Percentiles rank a stretch among this genome's conserved stretches.
Conservation (phyloP, 1,140 invertebrate genomes). For the Philopotamus ludificatus region DNA sequence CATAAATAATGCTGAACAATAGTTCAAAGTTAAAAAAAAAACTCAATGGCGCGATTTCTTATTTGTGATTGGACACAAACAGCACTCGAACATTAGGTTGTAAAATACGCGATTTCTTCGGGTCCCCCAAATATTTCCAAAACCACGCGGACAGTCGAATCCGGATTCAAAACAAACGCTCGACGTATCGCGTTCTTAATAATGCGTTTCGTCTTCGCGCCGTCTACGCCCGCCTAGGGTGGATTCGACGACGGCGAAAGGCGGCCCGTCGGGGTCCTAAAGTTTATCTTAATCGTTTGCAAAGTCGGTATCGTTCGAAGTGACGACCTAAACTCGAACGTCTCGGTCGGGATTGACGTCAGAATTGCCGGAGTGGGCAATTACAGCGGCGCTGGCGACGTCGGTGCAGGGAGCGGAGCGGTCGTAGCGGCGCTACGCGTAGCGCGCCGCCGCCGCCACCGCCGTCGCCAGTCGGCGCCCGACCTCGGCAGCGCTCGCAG, state of each 20-base stretch:
- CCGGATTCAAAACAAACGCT: not conserved
- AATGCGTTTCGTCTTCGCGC: not conserved
- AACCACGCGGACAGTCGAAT: not conserved
- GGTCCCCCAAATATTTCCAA: no score
- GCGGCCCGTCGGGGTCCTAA: constrained; percentile 1
- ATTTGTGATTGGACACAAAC: not conserved
- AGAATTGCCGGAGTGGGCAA: no score
- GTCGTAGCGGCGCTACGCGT: not conserved
- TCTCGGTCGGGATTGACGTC: no score
- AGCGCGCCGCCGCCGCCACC: not conserved
- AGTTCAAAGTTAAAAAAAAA: no score
- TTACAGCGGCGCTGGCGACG: not conserved
- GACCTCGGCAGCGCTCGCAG: constrained; percentile 5
- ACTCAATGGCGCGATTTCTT: not conserved
- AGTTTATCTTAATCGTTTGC: no score
- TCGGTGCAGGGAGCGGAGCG: not conserved
- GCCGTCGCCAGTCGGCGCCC: constrained; percentile 20
- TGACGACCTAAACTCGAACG: no score
- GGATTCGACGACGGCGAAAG: not conserved
- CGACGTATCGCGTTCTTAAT: not conserved
- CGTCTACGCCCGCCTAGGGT: not conserved
- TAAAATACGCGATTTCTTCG: no score
- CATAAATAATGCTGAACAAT: no score
- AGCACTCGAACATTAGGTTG: no score
- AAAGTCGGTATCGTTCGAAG: no score